Percentiles rank a stretch among this genome's conserved stretches.
Evolutionary conservation across 2,113 vertebrate genomes (phyloP).

Genomic region (Thalassarche chlororhynchos): DNA sequence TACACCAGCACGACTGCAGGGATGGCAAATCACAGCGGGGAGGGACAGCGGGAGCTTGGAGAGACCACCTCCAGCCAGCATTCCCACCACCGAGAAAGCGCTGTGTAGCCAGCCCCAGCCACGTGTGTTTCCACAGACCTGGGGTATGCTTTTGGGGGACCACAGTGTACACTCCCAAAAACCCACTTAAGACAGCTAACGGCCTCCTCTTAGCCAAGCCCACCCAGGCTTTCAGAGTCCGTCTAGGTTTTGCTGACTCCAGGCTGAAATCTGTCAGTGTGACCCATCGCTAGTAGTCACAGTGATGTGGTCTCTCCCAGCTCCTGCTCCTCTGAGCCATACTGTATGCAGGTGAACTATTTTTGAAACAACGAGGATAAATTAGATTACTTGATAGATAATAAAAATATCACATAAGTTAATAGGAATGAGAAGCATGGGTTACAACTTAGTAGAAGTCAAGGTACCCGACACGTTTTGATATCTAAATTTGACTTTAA

Average conservation of each 20-base stretch:
- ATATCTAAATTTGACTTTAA: not conserved
- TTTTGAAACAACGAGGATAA: constrained; percentile 3
- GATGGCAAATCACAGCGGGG: not conserved
- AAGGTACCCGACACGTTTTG: not conserved
- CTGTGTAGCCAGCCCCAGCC: not conserved
- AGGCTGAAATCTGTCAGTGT: not conserved
- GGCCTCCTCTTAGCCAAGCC: not conserved
- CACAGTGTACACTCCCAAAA: not conserved
- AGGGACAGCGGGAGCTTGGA: not conserved
- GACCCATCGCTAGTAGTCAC: not conserved
- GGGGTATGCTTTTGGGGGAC: fast-evolving
- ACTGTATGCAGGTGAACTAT: not conserved
- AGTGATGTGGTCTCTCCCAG: not conserved
- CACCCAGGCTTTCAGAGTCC: not conserved
- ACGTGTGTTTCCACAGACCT: fast-evolving
- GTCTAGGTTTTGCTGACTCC: not conserved
- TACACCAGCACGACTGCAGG: not conserved
- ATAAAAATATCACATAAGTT: not conserved
- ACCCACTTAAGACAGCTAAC: not conserved
- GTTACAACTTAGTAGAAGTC: not conserved
- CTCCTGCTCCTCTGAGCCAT: not conserved
- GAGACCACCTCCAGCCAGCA: not conserved
- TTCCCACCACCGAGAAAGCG: fast-evolving
- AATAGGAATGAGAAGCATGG: not conserved
- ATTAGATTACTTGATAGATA: not conserved